Percentiles rank a stretch among this genome's conserved stretches.
Conservation (phyloP, 2,888 invertebrate genomes). For the Cheilosia scutellata region DNA sequence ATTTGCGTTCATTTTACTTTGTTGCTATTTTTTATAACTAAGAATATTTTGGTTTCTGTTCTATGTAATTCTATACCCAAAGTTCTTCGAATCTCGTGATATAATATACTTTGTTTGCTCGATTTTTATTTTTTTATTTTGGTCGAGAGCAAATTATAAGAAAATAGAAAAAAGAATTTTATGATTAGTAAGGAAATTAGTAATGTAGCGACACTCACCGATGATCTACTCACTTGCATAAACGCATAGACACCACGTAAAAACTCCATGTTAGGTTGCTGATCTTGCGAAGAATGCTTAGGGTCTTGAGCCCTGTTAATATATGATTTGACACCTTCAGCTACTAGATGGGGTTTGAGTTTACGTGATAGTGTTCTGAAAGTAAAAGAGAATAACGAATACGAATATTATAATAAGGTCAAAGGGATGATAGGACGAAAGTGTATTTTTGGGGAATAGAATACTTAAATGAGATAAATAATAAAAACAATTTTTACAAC, state of each 20-base stretch:
- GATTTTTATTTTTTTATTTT: conserved; percentile 64
- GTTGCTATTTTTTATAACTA: conserved; percentile 58
- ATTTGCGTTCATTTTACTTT: conserved; percentile 30
- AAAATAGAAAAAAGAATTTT: conserved; percentile 82
- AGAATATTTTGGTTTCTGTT: conserved; percentile 52
- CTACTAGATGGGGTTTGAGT: conserved; percentile 84
- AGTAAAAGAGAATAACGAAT: not conserved
- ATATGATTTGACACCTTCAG: conserved; percentile 84
- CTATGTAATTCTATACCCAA: conserved; percentile 62
- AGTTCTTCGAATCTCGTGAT: conserved; percentile 41
- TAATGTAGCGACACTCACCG: conserved; percentile 84
- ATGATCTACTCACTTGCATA: conserved; percentile 85
- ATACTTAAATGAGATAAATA: not conserved
- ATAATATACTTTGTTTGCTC: conserved; percentile 55
- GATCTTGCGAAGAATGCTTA: conserved; percentile 82
- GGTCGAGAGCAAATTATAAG: conserved; percentile 79
- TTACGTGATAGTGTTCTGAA: conserved; percentile 83
- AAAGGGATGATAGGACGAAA: no score
- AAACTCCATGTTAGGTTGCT: conserved; percentile 85
- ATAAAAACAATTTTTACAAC: no score
- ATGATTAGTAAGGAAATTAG: conserved; percentile 84
- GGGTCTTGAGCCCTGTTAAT: conserved; percentile 84
- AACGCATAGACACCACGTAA: conserved; percentile 85
- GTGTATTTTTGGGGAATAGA: not conserved
- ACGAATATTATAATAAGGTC: not conserved